Base-by-base conservation (phyloP, 1,140 invertebrate genomes). In the Drosophila repleta region DNA sequence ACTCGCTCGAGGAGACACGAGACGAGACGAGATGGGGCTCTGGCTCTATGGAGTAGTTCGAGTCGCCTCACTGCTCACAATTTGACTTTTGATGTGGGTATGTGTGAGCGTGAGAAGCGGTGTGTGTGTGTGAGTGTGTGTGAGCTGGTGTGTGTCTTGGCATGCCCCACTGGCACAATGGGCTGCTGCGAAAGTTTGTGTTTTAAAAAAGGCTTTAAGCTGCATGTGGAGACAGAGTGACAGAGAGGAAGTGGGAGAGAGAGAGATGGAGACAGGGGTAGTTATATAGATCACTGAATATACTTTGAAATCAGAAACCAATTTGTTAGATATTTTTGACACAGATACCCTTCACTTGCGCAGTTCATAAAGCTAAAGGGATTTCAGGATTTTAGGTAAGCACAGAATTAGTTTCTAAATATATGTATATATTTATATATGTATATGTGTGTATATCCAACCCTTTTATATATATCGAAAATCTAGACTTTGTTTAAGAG, bases 1-100 rank as follows among this genome's bases (percentile, higher is more conserved):
- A 35, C 1, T 7, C 76, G 63, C 53, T 49, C 11, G 64, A 39
- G 17, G 32, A 71, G 57, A 72, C 53, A 63, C 43, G 32, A 26
- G 24, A 26, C 29, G 29, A 29, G 29, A 67, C 43, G 32, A n/a
- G n/a, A n/a, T n/a, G n/a, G n/a, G 21, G 35, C 29, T 18, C 18
- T 26, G 43, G n/a, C 5, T 58, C 71, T 65, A 84, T 11, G 4
- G 32, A 35, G 32, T 84, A 82, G 61, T 78, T 75, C 43, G 57
- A 53, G 41, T 64, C 58, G 76, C 71, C 70, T 65, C 51, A 67
- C 62, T 76, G 63, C 72, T 82, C 78, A 67, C 74, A 82, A 85
- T 85, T 85, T 79, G 82, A 87, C 74, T 87, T 78, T 57, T 78
- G 78, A 87, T 77, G 74, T 72, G 82, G 82, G 78, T 81, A 72